A percentile compares a stretch with the other conserved stretches of the same genome.
Conservation (phyloP, 2,888 invertebrate species). For the Eurytoma californica region DNA sequence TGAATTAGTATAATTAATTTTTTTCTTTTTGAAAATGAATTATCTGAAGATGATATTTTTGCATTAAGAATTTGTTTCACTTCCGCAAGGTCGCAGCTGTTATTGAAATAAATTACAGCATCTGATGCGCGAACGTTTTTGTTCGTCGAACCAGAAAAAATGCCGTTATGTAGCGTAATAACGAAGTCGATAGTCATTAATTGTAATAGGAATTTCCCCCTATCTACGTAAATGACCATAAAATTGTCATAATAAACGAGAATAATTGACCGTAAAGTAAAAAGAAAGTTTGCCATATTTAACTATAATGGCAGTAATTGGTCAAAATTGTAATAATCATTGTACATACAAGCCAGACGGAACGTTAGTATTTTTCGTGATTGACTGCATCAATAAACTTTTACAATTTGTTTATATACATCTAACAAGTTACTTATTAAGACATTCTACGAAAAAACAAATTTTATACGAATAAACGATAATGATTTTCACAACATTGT, state of each 20-base stretch:
- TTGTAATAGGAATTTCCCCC: conserved; percentile 7
- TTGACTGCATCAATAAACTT: neutral
- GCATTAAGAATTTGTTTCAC: neutral
- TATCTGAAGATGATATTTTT: too few relatives aligned
- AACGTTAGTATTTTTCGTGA: neutral
- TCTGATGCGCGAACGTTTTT: neutral
- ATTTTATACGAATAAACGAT: too few relatives aligned
- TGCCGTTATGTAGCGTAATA: conserved; percentile 10
- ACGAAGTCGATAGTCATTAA: neutral
- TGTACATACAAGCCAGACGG: neutral
- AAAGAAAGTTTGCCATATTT: conserved; percentile 29
- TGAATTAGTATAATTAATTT: too few relatives aligned
- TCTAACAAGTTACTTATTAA: neutral
- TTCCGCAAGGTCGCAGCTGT: neutral
- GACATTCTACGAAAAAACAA: too few relatives aligned
- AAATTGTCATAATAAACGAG: conserved; percentile 34
- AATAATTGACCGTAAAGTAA: conserved; percentile 43
- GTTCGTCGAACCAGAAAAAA: conserved; percentile 3
- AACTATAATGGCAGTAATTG: conserved; percentile 42
- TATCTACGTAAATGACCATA: conserved; percentile 29
- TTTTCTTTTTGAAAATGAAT: too few relatives aligned
- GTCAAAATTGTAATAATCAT: conserved; percentile 32
- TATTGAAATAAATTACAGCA: conserved; percentile 10
- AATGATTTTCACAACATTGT: too few relatives aligned
- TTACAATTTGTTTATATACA: neutral